Base-by-base conservation (phyloP, 2,797 vertebrate species). In the Pelodytes ibericus region DNA sequence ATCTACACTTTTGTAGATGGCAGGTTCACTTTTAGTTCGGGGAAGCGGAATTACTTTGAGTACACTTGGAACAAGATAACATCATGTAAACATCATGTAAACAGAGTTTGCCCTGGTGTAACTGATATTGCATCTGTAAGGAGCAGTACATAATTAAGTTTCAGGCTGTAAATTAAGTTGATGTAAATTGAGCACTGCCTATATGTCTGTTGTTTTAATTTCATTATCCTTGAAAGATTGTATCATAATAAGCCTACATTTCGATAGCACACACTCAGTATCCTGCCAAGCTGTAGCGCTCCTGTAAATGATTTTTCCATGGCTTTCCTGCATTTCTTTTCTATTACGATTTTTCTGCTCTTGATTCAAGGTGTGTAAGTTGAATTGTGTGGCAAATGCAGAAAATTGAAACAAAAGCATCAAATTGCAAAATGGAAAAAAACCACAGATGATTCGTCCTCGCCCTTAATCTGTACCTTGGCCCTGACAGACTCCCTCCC, bases 381-480 rank as follows among this genome's bases (percentile, higher is more conserved):
- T 31, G 58, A 30, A 58, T 58, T 26, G 25, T 58, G 56, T 27
- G 56, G 15, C 18, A 58, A 26, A 27, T 25, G 56, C 13, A 58
- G 56, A 58, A 18, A 58, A 58, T 29, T 30, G 58, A 60, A 30
- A 60, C 58, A 60, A 60, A 60, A 29, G 26, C 29, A 31, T 29
- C 25, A 60, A 60, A 60, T n/a, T 31, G 29, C 58, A 27, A 31
- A 60, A n/a, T 24, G 49, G 13, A 44, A 44, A 53, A 22, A 53
- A 25, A 25, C n/a, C 5, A 11, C 7, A 25, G 36, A 25, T 26
- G 33, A 41, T 64, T 64, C 26, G 33, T 26, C 24, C 22, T 27
- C 33, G 26, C 13, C 29, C n/a, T 39, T 39, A 63, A 39, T 63
- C 33, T 39, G 4, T 39, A 39, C 31, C 36, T n/a, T 44, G 62